These are phyloP conservation scores for Branchinecta lindahli DNA, from an alignment of 1,140 invertebrate genomes.

Conservation along the genomic window DNA sequence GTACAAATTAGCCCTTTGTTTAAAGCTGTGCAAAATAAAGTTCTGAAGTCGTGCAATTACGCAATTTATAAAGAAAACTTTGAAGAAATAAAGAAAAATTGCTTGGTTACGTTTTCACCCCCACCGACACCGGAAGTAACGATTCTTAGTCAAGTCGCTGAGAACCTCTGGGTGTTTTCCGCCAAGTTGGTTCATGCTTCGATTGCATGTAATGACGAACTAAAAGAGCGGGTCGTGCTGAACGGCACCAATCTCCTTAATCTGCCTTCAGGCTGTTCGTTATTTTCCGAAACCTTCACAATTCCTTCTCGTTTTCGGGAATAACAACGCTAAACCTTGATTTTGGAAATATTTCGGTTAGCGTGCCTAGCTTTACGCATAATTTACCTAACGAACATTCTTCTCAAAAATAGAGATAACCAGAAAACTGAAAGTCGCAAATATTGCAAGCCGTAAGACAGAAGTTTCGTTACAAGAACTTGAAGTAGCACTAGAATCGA, in stretches of 20 bases:
- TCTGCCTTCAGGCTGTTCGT: not conserved
- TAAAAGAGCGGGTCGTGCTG: not conserved
- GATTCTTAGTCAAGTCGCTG: not conserved
- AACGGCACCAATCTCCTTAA: not conserved
- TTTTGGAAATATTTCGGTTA: not conserved
- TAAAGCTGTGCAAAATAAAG: not conserved
- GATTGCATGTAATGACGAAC: not conserved
- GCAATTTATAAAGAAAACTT: not conserved
- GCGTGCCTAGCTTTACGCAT: not conserved
- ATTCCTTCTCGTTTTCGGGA: not conserved
- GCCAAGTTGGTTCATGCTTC: not conserved
- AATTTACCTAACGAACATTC: not conserved
- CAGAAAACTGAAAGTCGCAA: not conserved
- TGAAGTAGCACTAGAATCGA: not conserved
- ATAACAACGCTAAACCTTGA: not conserved
- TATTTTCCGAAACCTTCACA: not conserved
- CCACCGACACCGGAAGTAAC: not conserved
- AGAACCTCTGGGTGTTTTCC: not conserved
- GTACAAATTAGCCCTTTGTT: not conserved
- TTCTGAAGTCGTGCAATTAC: not conserved
- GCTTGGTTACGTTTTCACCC: not conserved
- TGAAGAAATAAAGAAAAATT: not conserved
- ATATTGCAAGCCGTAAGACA: not conserved
- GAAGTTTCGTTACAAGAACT: slow-evolving; percentile 4
- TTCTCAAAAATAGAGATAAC: not conserved